Evolutionary conservation across 2,113 vertebrate species (phyloP), one percentile per base, ranked within the genome.

Genomic region (Phasianus colchicus): DNA sequence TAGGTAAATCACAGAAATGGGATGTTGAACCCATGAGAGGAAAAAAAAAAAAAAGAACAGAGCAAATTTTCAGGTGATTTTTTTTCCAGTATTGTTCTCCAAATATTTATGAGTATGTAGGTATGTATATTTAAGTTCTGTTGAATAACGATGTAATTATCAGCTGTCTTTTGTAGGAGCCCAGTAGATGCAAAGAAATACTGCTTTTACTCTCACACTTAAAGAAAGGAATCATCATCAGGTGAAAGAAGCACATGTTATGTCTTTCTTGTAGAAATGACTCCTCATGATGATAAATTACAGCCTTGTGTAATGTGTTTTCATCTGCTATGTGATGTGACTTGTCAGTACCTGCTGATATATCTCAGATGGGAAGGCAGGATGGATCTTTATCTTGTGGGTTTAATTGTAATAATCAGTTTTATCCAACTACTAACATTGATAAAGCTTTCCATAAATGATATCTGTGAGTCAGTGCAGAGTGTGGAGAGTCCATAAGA

Each of bases 291-390:
- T 52, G 76, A 9, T 21, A 32, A 55, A 64, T 48, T 10, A 3
- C 43, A 14, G 16, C 2, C 9, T 95, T 96, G 73, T 88, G 90
- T 80, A 95, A 96, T 6, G 14, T 96, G 88, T 94, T 94, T 94
- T 81, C 92, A 78, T 29, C 69, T 60, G 14, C 11, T 63, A 2
- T 45, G 48, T 27, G 55, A n/a, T 20, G 38, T 6, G 55, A 60
- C 86, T 67, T 92, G 96, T n/a, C 90, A 30, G 86, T 64, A 43
- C 86, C 29, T 94, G 93, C 32, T 34, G 79, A 30, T 86, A 83
- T 38, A 52, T 65, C 69, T 91, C 76, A 18, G 42, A 9, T 81
- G 83, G 75, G 83, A 86, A 88, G 55, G 17, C 20, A 75, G 86
- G 72, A 64, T 80, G 19, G 72, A 27, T 74, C 66, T 47, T 61